phyloP scores from a whole-genome alignment of 2,888 invertebrate genomes.

The Latrodectus elegans region DNA sequence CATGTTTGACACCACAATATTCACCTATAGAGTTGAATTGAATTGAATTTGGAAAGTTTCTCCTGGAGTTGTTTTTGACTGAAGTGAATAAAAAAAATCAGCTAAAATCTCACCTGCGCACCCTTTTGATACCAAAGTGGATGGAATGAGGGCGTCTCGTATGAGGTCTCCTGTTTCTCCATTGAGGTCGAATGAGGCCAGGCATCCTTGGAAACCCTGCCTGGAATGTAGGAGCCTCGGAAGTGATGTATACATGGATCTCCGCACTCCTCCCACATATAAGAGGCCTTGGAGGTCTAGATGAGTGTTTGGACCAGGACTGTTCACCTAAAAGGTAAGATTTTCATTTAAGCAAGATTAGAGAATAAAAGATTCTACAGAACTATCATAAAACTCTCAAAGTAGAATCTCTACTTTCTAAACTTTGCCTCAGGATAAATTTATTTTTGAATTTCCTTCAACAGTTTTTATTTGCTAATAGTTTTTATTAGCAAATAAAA shows the following conservation, averaged over 20 bases:
- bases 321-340: constrained; percentile 77
- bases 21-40: too few relatives aligned
- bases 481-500: too few relatives aligned
- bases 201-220: constrained; percentile 94
- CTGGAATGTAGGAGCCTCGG: constrained; percentile 86
- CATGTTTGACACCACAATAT: too few relatives aligned
- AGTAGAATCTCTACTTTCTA: too few relatives aligned
- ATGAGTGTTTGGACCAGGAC: constrained; percentile 82
- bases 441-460: too few relatives aligned
- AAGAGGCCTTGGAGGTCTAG: constrained; percentile 91
- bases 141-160: constrained; percentile 88
- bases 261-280: constrained; percentile 91
- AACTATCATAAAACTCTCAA: too few relatives aligned
- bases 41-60: too few relatives aligned
- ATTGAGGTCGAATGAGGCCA: constrained; percentile 92
- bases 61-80: too few relatives aligned
- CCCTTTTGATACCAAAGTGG: constrained; percentile 87
- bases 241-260: constrained; percentile 86
- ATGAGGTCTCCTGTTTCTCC: constrained; percentile 90
- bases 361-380: too few relatives aligned
- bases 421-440: too few relatives aligned
- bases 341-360: too few relatives aligned
- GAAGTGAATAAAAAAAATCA: neutral
- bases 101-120: constrained; percentile 84
- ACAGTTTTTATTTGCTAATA: too few relatives aligned